Conservation (phyloP, 2,888 invertebrate genomes). For the Celastrina argiolus region DNA sequence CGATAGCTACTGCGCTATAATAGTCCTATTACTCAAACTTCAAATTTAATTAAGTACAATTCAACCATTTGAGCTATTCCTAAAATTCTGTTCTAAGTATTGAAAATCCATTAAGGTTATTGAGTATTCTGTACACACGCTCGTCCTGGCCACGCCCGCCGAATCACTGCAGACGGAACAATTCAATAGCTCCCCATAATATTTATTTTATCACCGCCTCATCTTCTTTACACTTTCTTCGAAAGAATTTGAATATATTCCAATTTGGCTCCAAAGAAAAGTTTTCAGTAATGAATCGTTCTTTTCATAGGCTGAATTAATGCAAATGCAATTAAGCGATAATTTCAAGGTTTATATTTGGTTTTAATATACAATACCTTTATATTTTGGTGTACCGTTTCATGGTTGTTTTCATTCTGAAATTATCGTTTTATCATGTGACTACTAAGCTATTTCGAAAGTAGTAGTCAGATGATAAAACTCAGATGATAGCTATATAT, state of each 20-base stretch:
- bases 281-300: background rate
- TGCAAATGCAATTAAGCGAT: background rate
- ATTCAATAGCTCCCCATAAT: background rate
- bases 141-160: background rate
- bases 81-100: background rate
- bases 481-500: too few species aligned
- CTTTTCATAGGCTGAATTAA: background rate
- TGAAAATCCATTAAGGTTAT: background rate
- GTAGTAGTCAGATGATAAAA: too few species aligned
- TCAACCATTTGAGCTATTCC: background rate
- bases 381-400: too few species aligned
- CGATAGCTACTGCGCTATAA: background rate
- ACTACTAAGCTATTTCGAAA: too few species aligned
- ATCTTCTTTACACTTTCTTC: background rate
- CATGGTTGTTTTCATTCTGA: too few species aligned
- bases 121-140: background rate
- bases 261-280: conserved; percentile 2
- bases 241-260: background rate
- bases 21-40: background rate
- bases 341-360: background rate
- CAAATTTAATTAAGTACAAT: too few species aligned
- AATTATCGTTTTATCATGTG: too few species aligned
- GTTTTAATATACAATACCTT: too few species aligned
- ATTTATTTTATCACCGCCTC: background rate
- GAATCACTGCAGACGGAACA: background rate